Conservation (phyloP, 2,888 invertebrate species). For the Tupiocoris notatus region DNA sequence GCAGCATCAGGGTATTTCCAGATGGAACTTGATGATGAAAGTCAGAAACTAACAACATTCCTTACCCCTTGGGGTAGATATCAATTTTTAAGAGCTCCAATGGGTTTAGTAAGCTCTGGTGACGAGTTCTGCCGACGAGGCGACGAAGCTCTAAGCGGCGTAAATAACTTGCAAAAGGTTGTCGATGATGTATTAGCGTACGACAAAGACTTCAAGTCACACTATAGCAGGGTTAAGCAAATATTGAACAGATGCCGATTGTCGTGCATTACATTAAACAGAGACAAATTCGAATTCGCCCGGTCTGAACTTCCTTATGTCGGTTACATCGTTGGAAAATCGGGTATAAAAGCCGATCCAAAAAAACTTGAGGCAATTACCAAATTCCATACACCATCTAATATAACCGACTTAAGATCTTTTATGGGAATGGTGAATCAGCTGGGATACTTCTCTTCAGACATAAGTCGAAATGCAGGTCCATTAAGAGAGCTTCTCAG, state of each 20-base stretch:
- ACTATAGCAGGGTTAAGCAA: neutral
- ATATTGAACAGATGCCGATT: neutral
- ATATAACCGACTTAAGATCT: too few species aligned
- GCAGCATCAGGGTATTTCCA: conserved; percentile 1
- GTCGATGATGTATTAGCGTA: too few species aligned
- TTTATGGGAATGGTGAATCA: neutral
- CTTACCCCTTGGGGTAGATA: neutral
- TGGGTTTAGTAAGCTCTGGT: neutral
- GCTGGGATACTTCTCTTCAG: too few species aligned
- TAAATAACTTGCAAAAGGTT: neutral
- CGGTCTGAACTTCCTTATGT: neutral
- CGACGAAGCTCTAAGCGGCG: neutral
- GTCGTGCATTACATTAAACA: neutral
- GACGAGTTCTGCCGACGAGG: neutral
- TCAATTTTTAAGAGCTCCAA: neutral
- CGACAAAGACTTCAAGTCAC: neutral
- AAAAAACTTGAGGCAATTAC: neutral
- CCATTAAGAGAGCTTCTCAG: conserved; percentile 6
- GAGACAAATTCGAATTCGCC: conserved; percentile 1
- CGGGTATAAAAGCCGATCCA: conserved; percentile 1
- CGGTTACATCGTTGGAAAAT: neutral
- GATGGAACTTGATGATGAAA: neutral
- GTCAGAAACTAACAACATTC: neutral
- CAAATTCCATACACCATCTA: too few species aligned
- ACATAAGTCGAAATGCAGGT: neutral